Evolutionary conservation across 2,797 vertebrate species (phyloP).

Genomic region (Pangasius krempfi): DNA sequence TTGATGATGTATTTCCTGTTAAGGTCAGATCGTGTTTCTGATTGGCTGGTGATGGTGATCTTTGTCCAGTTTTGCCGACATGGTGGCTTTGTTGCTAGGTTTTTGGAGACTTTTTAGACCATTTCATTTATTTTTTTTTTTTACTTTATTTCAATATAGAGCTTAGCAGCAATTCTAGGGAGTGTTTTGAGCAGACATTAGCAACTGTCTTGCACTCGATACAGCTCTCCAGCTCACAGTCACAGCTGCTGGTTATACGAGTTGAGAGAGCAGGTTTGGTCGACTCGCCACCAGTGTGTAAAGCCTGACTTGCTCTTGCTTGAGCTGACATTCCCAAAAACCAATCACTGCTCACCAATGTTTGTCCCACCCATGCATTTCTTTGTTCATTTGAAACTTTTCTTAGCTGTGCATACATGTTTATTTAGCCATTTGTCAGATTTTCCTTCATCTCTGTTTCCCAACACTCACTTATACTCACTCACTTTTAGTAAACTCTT

Average conservation of each 20-base stretch:
- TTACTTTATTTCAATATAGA: background rate
- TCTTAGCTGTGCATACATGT: background rate
- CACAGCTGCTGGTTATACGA: background rate
- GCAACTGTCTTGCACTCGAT: background rate
- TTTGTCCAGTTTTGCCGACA: background rate
- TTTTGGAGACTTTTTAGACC: background rate
- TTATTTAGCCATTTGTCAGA: background rate
- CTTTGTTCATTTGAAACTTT: background rate
- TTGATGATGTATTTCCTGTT: background rate
- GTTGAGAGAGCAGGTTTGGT: background rate
- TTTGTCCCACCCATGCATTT: background rate
- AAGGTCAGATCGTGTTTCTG: background rate
- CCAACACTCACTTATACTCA: background rate
- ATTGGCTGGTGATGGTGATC: background rate
- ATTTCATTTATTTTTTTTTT: no score
- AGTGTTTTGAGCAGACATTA: background rate
- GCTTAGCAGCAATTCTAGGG: background rate
- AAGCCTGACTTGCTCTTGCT: background rate
- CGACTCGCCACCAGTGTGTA: background rate
- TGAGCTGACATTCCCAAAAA: background rate
- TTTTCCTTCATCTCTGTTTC: background rate
- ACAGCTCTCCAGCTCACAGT: background rate
- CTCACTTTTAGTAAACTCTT: background rate
- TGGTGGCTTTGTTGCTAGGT: background rate
- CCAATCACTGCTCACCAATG: background rate